Conservation (phyloP, 2,888 invertebrate species). For the Oscheius sp. region DNA sequence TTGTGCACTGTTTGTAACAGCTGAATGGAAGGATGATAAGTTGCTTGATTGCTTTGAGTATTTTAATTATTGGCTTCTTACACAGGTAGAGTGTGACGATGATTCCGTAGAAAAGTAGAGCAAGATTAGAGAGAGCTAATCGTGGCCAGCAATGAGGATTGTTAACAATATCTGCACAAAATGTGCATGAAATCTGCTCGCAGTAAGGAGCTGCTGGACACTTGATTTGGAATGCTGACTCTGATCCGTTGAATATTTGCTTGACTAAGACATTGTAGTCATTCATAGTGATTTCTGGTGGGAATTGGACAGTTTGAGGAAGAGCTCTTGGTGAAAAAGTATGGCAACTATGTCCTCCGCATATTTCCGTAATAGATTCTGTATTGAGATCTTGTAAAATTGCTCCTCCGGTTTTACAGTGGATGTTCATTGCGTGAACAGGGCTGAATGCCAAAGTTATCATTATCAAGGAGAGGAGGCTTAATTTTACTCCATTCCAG, state of each 20-base stretch:
- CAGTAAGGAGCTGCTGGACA: not conserved
- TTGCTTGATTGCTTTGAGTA: not conserved
- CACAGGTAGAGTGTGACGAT: not conserved
- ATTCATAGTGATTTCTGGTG: not conserved
- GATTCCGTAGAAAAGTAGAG: not conserved
- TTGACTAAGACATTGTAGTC: not conserved
- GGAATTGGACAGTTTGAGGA: not conserved
- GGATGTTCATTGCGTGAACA: not conserved
- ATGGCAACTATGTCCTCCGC: not conserved
- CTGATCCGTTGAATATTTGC: not conserved
- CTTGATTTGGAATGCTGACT: not conserved
- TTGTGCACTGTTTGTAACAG: not conserved
- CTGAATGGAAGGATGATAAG: not conserved
- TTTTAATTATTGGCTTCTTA: not conserved
- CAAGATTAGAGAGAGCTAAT: not conserved
- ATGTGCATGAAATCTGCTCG: not conserved
- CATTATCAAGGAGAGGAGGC: not conserved
- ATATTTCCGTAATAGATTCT: not conserved
- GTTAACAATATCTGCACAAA: not conserved
- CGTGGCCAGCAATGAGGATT: not conserved
- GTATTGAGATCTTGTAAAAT: not conserved
- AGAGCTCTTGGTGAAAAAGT: too few species aligned
- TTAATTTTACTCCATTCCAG: not conserved
- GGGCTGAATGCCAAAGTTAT: not conserved
- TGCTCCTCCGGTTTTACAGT: not conserved